These are phyloP conservation scores for Lagodon rhomboides DNA, from an alignment of 2,797 vertebrate genomes.

Conservation along the genomic window DNA sequence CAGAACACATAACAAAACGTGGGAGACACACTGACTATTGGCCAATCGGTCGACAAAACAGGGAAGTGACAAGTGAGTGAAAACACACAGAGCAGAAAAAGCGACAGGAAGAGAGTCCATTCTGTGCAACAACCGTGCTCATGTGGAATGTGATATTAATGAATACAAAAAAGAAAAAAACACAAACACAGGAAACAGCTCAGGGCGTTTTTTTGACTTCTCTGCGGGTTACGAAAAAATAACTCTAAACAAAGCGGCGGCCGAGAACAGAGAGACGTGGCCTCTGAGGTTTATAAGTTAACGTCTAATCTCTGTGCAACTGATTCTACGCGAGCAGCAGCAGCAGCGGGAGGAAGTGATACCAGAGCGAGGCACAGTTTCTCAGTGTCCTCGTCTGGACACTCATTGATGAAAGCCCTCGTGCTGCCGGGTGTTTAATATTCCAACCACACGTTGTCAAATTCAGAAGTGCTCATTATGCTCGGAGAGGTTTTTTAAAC, in stretches of 20 bases:
- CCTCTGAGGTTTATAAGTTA: not conserved
- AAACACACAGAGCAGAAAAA: slow-evolving; percentile 45
- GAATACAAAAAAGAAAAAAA: slow-evolving; percentile 59
- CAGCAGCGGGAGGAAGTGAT: slow-evolving; percentile 8
- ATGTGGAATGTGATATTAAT: slow-evolving; percentile 60
- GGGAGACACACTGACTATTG: slow-evolving; percentile 10
- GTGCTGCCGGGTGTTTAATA: slow-evolving; percentile 47
- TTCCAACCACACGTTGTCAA: slow-evolving; percentile 58
- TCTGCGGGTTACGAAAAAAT: slow-evolving; percentile 30
- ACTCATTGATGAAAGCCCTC: slow-evolving; percentile 52
- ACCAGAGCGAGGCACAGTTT: slow-evolving; percentile 5
- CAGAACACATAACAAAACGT: not conserved
- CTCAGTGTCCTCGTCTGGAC: slow-evolving; percentile 31
- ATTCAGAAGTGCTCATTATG: slow-evolving; percentile 47
- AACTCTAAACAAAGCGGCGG: not conserved
- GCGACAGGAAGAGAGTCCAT: slow-evolving; percentile 71
- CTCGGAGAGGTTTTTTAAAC: slow-evolving; percentile 15
- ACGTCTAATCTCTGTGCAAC: not conserved
- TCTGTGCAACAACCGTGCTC: slow-evolving; percentile 41
- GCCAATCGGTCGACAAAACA: slow-evolving; percentile 51
- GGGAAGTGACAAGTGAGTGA: slow-evolving; percentile 64
- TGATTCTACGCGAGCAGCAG: not conserved
- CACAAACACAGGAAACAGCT: slow-evolving; percentile 76
- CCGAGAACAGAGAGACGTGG: not conserved
- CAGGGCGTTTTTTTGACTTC: slow-evolving; percentile 40